Conservation (phyloP, 2,888 invertebrate species). For the Acholoe squamosa region DNA sequence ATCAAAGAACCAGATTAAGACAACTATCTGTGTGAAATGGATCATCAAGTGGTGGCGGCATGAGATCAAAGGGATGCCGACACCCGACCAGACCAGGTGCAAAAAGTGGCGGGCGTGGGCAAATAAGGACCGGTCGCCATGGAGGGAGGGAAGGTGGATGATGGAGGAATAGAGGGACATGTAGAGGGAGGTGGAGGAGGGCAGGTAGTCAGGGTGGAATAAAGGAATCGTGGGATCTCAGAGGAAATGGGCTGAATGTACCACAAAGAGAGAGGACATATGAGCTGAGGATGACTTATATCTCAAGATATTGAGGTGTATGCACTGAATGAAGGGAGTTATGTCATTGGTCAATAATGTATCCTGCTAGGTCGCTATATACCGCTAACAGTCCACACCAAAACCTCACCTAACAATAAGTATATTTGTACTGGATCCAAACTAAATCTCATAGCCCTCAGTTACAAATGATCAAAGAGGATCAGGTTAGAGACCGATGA, state of each 20-base stretch:
- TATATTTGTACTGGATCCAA: not conserved
- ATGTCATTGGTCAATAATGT: too few relatives aligned
- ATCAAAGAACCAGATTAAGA: constrained; percentile 57
- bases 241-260: not conserved
- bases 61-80: constrained; percentile 50
- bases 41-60: constrained; percentile 54
- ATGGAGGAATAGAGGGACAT: not conserved
- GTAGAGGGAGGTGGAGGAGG: not conserved
- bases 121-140: not conserved
- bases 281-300: not conserved
- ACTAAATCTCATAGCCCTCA: not conserved
- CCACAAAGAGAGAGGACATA: not conserved
- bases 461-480: not conserved
- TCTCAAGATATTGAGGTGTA: not conserved
- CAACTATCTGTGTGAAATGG: constrained; percentile 57
- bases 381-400: too few relatives aligned
- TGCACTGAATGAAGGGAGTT: too few relatives aligned
- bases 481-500: not conserved
- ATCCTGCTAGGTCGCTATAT: too few relatives aligned
- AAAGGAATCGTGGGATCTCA: not conserved
- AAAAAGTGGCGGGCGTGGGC: constrained; percentile 3
- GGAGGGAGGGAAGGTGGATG: not conserved
- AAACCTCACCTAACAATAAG: too few relatives aligned
- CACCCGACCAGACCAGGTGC: constrained; percentile 45
- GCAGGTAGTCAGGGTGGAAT: not conserved